Conservation (phyloP, 2,797 vertebrate genomes). For the Rhabdophis nuchalis region DNA sequence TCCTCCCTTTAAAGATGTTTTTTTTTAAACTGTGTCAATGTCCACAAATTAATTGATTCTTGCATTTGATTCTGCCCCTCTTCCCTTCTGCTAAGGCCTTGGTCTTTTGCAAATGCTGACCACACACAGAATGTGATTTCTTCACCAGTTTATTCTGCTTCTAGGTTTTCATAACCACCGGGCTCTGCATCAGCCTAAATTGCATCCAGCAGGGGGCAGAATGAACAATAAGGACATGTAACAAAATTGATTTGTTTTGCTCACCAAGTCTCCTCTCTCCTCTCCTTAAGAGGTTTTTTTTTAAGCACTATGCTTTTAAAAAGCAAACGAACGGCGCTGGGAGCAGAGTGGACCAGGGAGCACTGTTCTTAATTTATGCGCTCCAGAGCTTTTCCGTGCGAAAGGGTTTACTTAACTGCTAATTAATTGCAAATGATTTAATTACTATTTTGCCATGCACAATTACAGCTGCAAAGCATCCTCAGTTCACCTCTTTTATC, state of each 20-base stretch:
- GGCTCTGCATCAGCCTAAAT: neutral
- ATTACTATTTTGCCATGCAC: slow-evolving; percentile 62
- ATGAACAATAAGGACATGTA: neutral
- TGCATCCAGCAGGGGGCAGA: slow-evolving; percentile 49
- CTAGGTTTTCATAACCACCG: neutral
- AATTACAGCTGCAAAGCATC: slow-evolving; percentile 48
- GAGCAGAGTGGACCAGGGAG: neutral
- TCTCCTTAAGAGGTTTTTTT: neutral
- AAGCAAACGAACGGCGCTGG: neutral
- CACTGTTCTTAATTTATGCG: neutral
- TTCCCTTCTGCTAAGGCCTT: fast-evolving
- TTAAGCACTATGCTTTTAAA: neutral
- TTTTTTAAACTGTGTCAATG: neutral
- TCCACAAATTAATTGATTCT: fast-evolving
- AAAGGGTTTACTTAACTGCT: slow-evolving; percentile 53
- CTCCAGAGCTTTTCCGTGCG: slow-evolving; percentile 23
- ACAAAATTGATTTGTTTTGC: slow-evolving; percentile 20
- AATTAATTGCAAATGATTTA: slow-evolving; percentile 68
- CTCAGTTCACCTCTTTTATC: slow-evolving; percentile 45
- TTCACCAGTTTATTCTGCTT: neutral
- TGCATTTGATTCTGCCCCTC: neutral
- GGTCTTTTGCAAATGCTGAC: neutral
- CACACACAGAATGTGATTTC: neutral
- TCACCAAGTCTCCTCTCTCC: too few species aligned
- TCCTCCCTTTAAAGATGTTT: neutral